phyloP scores from a whole-genome alignment of 2,797 vertebrate genomes.

The Ptychobarbus kaznakovi region DNA sequence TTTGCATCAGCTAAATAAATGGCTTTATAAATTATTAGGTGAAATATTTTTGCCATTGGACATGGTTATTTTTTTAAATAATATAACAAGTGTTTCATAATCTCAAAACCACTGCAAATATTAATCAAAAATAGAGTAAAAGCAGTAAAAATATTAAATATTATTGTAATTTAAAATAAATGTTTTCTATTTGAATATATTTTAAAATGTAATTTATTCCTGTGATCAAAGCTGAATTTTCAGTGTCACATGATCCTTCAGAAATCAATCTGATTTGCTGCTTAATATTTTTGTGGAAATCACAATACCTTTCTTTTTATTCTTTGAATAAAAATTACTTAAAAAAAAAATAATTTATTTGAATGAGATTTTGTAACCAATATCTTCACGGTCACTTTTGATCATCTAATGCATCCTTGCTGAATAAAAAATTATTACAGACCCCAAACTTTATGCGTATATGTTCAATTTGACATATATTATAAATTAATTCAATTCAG shows the following conservation, averaged over 20 bases:
- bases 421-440: neutral
- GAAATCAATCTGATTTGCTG: neutral
- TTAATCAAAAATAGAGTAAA: neutral
- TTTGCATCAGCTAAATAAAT: constrained; percentile 40
- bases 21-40: constrained; percentile 21
- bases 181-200: neutral
- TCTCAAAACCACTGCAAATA: neutral
- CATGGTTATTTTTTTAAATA: neutral
- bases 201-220: neutral
- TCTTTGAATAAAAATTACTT: neutral
- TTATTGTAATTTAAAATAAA: neutral
- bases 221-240: neutral
- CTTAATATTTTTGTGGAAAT: neutral
- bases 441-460: neutral
- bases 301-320: neutral
- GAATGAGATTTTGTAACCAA: neutral
- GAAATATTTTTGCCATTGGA: constrained; percentile 7
- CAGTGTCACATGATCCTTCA: neutral
- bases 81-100: neutral
- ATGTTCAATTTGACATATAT: too few relatives aligned
- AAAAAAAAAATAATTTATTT: too few relatives aligned
- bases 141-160: neutral
- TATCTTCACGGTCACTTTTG: neutral
- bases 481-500: too few relatives aligned
- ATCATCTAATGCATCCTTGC: neutral